These are phyloP conservation scores for Percina caprodes DNA, from an alignment of 2,113 vertebrate species.

Conservation along the genomic window DNA sequence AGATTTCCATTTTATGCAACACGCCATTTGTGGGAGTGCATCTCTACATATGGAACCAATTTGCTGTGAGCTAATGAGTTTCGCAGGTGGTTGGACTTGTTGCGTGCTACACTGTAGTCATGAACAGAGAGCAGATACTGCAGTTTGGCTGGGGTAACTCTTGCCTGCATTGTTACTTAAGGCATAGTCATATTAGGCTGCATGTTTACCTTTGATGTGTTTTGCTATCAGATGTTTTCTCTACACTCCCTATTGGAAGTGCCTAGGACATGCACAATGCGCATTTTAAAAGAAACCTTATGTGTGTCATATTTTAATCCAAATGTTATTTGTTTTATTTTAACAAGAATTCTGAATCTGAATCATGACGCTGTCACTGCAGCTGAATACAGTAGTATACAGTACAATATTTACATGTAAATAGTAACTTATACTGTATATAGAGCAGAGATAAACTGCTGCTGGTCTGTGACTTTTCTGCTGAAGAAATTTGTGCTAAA, in stretches of 20 bases:
- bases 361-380: background rate
- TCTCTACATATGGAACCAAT: slow-evolving; percentile 82
- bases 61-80: slow-evolving; percentile 75
- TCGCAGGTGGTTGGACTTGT: slow-evolving; percentile 75
- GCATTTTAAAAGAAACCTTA: background rate
- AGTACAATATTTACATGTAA: background rate
- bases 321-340: background rate
- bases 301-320: background rate
- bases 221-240: slow-evolving; percentile 27
- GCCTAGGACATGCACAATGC: background rate
- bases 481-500: slow-evolving; percentile 47
- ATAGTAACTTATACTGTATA: background rate
- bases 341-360: background rate
- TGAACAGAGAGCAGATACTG: slow-evolving; percentile 60
- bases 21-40: slow-evolving; percentile 74
- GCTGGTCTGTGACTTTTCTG: slow-evolving; percentile 33
- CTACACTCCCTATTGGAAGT: background rate
- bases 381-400: slow-evolving; percentile 1
- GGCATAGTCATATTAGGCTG: background rate
- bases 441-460: slow-evolving; percentile 12
- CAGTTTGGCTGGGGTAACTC: slow-evolving; percentile 43
- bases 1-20: slow-evolving; percentile 77
- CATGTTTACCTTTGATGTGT: slow-evolving; percentile 22
- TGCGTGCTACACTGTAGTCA: slow-evolving; percentile 61
- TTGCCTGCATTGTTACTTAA: slow-evolving; percentile 30